These are phyloP conservation scores for Trichonephila clavata DNA, from an alignment of 1,140 invertebrate species.

Conservation along the genomic window DNA sequence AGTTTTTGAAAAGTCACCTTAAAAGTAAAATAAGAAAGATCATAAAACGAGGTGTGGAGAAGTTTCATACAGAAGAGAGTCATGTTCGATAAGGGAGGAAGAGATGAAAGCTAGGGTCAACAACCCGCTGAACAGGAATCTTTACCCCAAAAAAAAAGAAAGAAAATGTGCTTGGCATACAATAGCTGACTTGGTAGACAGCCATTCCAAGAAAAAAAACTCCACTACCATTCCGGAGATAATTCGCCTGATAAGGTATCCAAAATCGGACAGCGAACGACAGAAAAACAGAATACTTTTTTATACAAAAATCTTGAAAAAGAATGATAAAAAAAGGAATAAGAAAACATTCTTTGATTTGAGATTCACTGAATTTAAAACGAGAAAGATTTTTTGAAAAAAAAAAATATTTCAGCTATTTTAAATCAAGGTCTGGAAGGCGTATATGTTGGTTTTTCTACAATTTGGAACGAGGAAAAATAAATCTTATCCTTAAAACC, in stretches of 20 bases:
- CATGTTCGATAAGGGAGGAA: background rate
- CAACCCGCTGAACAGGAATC: slow-evolving; percentile 10
- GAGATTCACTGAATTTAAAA: background rate
- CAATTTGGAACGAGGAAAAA: background rate
- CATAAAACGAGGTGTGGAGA: slow-evolving; percentile 7
- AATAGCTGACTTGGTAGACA: slow-evolving; percentile 16
- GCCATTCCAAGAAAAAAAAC: slow-evolving; percentile 10
- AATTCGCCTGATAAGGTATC: slow-evolving; percentile 11
- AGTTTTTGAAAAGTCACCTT: slow-evolving; percentile 34
- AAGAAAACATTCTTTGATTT: background rate
- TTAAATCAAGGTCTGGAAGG: background rate
- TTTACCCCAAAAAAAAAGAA: background rate
- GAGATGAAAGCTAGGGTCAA: background rate
- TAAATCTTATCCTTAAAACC: no score
- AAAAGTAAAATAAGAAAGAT: slow-evolving; percentile 32
- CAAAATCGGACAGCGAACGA: background rate
- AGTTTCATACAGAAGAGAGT: slow-evolving; percentile 4
- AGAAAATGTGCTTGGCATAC: background rate
- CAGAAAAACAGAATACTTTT: background rate
- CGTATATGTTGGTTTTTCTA: background rate
- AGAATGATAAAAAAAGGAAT: background rate
- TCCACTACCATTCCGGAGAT: background rate
- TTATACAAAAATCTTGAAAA: background rate
- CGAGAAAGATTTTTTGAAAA: background rate
- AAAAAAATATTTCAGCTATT: background rate